Evolutionary conservation across 2,888 invertebrate genomes (phyloP), one percentile per base, ranked within the genome.

Genomic region (Drosophila koepferae): DNA sequence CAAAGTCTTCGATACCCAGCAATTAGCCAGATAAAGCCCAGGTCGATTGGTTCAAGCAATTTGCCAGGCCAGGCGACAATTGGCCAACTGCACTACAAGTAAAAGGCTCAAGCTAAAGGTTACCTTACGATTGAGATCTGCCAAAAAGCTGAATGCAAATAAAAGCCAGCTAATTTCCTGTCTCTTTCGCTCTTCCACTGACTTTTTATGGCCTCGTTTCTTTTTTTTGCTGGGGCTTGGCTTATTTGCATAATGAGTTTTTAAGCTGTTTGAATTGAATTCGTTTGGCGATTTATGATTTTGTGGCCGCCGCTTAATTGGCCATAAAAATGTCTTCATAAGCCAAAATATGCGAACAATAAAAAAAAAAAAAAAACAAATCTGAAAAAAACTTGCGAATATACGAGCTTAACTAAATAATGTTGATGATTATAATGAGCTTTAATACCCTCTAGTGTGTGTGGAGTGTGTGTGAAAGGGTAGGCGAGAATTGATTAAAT

Each of bases 291-390:
- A 80, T 85, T 88, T 88, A 88, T 89, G 86, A 85, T 88, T 85
- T 73, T 73, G 66, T 62, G 73, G 72, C 77, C 44, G 68, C 62
- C 64, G 60, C 81, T 87, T 89, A 90, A 89, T 89, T 89, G 91
- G 75, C 85, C 64, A 90, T 89, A 89, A 90, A 89, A 90, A 87
- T 82, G 90, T 87, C 88, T 90, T 89, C 82, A 90, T 88, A 69
- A 75, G 68, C 59, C 69, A 67, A 66, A 65, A 65, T 51, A 51
- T 43, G 48, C 14, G 23, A 51, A 41, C 23, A 36, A 31, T 38
- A 6, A n/a, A 74, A 74, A 76, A 66, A 40, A n/a, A 40, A 77
- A 74, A 74, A 64, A 51, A 28, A 6, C 1, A 28, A 40, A 40
- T 2, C 72, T 66, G 67, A 36, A 5, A 63, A 76, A 74, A 76